phyloP scores from a whole-genome alignment of 2,113 vertebrate genomes.

The Tragelaphus scriptus region DNA sequence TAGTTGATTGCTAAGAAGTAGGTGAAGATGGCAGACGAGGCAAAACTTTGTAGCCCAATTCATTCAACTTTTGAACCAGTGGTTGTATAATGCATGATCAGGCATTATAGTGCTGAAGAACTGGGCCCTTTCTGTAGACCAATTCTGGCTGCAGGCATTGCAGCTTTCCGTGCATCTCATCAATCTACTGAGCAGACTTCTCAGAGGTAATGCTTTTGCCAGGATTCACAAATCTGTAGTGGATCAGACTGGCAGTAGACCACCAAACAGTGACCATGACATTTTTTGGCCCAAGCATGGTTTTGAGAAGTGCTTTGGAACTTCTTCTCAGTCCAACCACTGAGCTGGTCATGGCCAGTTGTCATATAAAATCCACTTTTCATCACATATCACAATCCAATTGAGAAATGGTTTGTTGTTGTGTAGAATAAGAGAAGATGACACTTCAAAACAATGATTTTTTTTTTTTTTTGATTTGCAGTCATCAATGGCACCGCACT shows the following conservation, averaged over 20 bases:
- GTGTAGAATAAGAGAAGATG: not conserved
- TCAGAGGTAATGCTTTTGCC: not conserved
- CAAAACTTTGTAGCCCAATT: not conserved
- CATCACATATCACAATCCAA: not conserved
- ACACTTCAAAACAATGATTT: not conserved
- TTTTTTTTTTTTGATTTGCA: fast-evolving
- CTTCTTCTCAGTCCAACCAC: not conserved
- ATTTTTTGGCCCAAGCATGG: not conserved
- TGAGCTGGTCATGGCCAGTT: not conserved
- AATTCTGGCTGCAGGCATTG: not conserved
- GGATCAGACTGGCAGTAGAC: not conserved
- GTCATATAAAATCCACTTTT: not conserved
- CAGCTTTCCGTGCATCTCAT: not conserved
- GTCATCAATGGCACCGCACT: not conserved
- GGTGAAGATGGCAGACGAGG: not conserved
- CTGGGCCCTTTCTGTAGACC: not conserved
- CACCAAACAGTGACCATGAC: not conserved
- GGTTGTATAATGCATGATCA: not conserved
- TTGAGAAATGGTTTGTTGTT: not conserved
- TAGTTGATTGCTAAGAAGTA: not conserved
- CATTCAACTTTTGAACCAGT: not conserved
- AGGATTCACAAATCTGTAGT: not conserved
- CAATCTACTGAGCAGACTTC: not conserved
- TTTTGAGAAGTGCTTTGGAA: not conserved
- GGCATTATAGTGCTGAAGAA: not conserved